Base-by-base conservation (phyloP, 30 jellyfish, hydroid and myxozoan genomes). In the Aurelia aurita region DNA sequence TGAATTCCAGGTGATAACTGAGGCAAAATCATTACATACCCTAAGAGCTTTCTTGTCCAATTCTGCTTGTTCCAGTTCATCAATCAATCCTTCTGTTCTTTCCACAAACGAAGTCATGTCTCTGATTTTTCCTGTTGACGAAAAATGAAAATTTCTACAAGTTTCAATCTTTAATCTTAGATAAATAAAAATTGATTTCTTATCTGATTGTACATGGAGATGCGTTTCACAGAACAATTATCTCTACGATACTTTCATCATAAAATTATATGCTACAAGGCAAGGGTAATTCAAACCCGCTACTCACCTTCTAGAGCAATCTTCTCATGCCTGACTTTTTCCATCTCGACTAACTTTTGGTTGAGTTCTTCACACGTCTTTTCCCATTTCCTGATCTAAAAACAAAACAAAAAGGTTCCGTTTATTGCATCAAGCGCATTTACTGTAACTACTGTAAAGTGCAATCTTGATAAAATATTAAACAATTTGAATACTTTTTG, bases 91-190 rank as follows among this genome's bases (percentile, higher is more conserved):
- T 31, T 83, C 93, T 5, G 93, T 70, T 69, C 87, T 31, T 80
- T 83, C 87, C 39, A 83, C 93, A 44, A 70, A 74, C 25, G 69
- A 66, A n/a, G 93, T 55, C 93, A 83, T 83, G 16, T 75, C 87
- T 25, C 84, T 43, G 60, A 83, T 68, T 46, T 71, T 74, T 29
- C 60, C 93, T 83, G 53, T 34, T 62, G 5, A 53, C 46, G 11
- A 72, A 0, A 14, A 5, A 55, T 11, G 4, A n/a, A 55, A 55
- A 55, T 3, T 3, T 31, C 39, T 3, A 31, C 39, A 4, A 31
- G 39, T 31, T 31, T 31, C 39, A 31, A 31, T 31, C 3, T 31
- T 3, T 31, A 31, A 31, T 1, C 39, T 31, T 31, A 4, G 2
- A 31, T 31, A 1, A 31, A 31, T 31, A 2, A 31, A 31, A 31